A percentile compares a stretch with the other conserved stretches of the same genome.
phyloP scores from a whole-genome alignment of 2,888 invertebrate species.

The Antheraea assamensis region DNA sequence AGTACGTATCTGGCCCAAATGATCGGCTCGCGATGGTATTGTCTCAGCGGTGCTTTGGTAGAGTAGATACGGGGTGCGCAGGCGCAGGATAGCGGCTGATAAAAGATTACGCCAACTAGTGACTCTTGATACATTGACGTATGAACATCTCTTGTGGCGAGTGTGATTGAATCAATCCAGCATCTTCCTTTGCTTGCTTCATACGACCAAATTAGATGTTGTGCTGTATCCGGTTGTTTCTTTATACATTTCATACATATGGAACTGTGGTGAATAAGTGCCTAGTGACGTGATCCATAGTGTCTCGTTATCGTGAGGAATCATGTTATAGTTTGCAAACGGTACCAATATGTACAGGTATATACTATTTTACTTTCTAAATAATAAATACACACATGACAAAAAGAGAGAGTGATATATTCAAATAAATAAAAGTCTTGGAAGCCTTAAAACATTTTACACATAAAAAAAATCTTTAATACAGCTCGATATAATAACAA shows the following conservation, averaged over 20 bases:
- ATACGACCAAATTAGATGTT: slow-evolving; percentile 15
- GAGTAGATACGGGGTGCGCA: slow-evolving; percentile 54
- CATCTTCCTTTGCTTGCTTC: slow-evolving; percentile 58
- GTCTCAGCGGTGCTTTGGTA: slow-evolving; percentile 51
- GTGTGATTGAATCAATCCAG: slow-evolving; percentile 74
- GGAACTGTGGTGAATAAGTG: slow-evolving; percentile 22
- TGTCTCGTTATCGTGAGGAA: slow-evolving; percentile 23
- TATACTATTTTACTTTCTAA: neutral
- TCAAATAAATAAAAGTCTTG: neutral
- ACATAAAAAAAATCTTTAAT: neutral
- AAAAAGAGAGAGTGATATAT: neutral
- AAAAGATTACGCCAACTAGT: slow-evolving; percentile 75
- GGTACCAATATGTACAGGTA: slow-evolving; percentile 49
- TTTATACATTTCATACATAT: neutral
- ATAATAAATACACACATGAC: neutral
- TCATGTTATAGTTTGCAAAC: slow-evolving; percentile 26
- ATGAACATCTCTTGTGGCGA: slow-evolving; percentile 52
- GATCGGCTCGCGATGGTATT: slow-evolving; percentile 56
- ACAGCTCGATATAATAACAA: neutral
- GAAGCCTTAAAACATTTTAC: neutral
- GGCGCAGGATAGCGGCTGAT: slow-evolving; percentile 62
- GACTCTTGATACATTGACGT: slow-evolving; percentile 64
- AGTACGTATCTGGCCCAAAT: slow-evolving; percentile 55
- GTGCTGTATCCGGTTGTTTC: neutral
- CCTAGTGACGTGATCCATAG: slow-evolving; percentile 28